Conservation (phyloP, 2,113 vertebrate species). For the Petrocephalus zakoni region DNA sequence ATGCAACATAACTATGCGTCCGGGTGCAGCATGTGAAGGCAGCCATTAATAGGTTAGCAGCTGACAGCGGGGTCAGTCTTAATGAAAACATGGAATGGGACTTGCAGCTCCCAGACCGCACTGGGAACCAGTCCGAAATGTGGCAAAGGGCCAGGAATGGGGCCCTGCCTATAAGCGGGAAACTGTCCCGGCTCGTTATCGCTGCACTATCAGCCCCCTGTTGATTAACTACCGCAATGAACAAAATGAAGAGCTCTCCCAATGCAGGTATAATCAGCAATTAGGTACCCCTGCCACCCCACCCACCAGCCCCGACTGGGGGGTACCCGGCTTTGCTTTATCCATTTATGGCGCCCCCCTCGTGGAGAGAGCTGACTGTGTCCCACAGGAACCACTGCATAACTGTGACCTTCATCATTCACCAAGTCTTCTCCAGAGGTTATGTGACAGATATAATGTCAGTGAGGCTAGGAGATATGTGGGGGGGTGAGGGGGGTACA, state of each 20-base stretch:
- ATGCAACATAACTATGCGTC: not conserved
- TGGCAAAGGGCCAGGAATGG: not conserved
- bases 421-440: not conserved
- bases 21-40: not conserved
- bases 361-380: not conserved
- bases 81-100: not conserved
- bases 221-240: slow-evolving; percentile 26
- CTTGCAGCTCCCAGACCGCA: not conserved
- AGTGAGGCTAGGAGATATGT: not conserved
- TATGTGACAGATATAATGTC: not conserved
- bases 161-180: not conserved
- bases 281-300: not conserved
- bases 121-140: not conserved
- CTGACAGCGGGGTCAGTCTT: not conserved
- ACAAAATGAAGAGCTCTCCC: slow-evolving; percentile 14
- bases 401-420: not conserved
- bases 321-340: not conserved
- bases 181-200: slow-evolving; percentile 6
- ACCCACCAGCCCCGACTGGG: not conserved
- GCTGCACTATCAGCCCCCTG: not conserved
- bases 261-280: slow-evolving; percentile 13
- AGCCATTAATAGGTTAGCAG: not conserved
- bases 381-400: not conserved
- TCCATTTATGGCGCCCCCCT: not conserved
- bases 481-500: not conserved